These are phyloP conservation scores for Perizoma affinitatum DNA, from an alignment of 2,888 invertebrate genomes.

Conservation along the genomic window DNA sequence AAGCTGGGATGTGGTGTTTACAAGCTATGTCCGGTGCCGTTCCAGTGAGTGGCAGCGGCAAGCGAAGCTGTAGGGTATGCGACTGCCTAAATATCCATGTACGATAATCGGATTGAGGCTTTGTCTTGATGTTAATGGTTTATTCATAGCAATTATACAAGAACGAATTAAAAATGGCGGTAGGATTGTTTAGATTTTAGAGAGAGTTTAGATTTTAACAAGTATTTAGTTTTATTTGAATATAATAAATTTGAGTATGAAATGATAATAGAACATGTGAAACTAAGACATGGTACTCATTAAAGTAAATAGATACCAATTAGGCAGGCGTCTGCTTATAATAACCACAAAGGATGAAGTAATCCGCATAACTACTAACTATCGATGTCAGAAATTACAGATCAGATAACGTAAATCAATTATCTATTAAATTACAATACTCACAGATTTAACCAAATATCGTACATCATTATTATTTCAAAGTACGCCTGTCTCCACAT, in stretches of 20 bases:
- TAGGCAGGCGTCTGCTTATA: too few species aligned
- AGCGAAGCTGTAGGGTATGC: slow-evolving; percentile 10
- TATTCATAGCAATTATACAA: slow-evolving; percentile 15
- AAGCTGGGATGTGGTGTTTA: too few species aligned
- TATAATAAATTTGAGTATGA: too few species aligned
- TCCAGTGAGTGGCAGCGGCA: neutral
- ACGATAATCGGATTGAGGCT: slow-evolving; percentile 22
- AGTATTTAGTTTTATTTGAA: too few species aligned
- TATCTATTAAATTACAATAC: slow-evolving; percentile 7
- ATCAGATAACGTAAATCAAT: slow-evolving; percentile 3
- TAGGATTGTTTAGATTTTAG: too few species aligned
- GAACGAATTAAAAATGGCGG: neutral
- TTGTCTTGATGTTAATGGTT: slow-evolving; percentile 7
- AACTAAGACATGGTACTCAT: too few species aligned
- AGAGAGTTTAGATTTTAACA: too few species aligned
- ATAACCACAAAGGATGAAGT: too few species aligned
- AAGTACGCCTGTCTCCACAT: slow-evolving; percentile 22
- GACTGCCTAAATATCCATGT: slow-evolving; percentile 20
- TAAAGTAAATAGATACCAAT: too few species aligned
- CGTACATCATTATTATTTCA: slow-evolving; percentile 29
- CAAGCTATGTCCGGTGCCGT: slow-evolving; percentile 1
- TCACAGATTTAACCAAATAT: slow-evolving; percentile 16
- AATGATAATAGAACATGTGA: too few species aligned
- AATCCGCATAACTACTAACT: too few species aligned
- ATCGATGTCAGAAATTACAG: neutral